Percentiles rank a stretch among this genome's conserved stretches.
These are phyloP conservation scores for Hylaeus volcanicus DNA, from an alignment of 1,140 invertebrate genomes.

Conservation along the genomic window DNA sequence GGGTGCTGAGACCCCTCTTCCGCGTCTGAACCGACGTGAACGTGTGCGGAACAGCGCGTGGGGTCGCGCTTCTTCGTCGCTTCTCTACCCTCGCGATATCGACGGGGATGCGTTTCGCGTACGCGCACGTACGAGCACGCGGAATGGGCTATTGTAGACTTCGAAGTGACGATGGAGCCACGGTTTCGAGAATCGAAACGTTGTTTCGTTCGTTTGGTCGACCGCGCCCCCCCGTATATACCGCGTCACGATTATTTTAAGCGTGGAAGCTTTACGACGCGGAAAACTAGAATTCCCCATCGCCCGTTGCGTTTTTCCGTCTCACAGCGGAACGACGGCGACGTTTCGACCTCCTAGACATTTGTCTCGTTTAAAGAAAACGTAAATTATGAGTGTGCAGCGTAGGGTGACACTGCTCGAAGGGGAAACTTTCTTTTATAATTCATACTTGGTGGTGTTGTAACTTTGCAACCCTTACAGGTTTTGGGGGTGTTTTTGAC, in stretches of 20 bases:
- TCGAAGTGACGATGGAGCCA: conserved; percentile 14
- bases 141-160: conserved; percentile 33
- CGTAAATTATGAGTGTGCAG: not conserved
- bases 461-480: too few species aligned
- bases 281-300: conserved; percentile 3
- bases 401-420: too few species aligned
- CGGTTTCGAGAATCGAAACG: conserved; percentile 1
- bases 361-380: not conserved
- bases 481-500: too few species aligned
- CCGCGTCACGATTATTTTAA: not conserved
- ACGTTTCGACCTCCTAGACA: not conserved
- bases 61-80: not conserved
- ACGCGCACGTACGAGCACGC: conserved; percentile 26
- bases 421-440: too few species aligned
- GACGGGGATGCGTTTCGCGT: conserved; percentile 28
- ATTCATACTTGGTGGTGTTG: too few species aligned
- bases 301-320: not conserved
- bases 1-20: conserved; percentile 44
- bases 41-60: conserved; percentile 18
- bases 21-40: not conserved
- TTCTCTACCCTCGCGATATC: not conserved
- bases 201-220: not conserved
- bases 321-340: too few species aligned
- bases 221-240: not conserved
- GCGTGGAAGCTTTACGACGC: not conserved